Evolutionary conservation across 1,140 invertebrate genomes (phyloP).

Genomic region (Acyrthosiphon pisum): DNA sequence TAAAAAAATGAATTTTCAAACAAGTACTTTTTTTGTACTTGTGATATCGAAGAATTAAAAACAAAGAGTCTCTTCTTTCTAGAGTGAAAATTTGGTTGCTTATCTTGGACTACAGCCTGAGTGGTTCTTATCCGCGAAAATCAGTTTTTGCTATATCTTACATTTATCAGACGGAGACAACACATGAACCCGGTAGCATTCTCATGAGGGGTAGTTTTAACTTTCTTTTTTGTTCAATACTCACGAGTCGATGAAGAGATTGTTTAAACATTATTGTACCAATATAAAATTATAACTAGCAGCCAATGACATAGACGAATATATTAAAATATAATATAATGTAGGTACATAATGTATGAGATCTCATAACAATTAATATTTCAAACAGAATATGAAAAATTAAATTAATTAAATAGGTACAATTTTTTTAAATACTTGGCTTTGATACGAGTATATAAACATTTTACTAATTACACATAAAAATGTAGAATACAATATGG

Average conservation of each 20-base stretch:
- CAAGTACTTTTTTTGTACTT: too few species aligned
- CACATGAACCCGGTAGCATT: too few species aligned
- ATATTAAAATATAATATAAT: conserved; percentile 30
- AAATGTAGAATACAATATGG: not conserved
- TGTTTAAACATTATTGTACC: not conserved
- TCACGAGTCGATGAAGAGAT: not conserved
- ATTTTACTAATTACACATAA: conserved; percentile 22
- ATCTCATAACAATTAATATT: conserved; percentile 15
- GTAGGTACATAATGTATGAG: too few species aligned
- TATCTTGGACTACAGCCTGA: too few species aligned
- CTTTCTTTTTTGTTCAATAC: not conserved
- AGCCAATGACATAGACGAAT: not conserved
- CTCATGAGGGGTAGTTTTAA: not conserved
- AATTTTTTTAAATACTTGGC: not conserved
- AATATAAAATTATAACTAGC: not conserved
- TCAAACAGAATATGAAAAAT: not conserved
- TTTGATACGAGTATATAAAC: not conserved
- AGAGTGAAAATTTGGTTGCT: too few species aligned
- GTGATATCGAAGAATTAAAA: too few species aligned
- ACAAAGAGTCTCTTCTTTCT: too few species aligned
- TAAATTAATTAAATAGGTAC: not conserved
- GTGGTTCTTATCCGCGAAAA: too few species aligned
- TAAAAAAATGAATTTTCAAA: too few species aligned
- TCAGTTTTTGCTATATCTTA: too few species aligned
- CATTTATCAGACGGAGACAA: too few species aligned